phyloP scores from a whole-genome alignment of 2,113 vertebrate species.

The Piaya cayana region DNA sequence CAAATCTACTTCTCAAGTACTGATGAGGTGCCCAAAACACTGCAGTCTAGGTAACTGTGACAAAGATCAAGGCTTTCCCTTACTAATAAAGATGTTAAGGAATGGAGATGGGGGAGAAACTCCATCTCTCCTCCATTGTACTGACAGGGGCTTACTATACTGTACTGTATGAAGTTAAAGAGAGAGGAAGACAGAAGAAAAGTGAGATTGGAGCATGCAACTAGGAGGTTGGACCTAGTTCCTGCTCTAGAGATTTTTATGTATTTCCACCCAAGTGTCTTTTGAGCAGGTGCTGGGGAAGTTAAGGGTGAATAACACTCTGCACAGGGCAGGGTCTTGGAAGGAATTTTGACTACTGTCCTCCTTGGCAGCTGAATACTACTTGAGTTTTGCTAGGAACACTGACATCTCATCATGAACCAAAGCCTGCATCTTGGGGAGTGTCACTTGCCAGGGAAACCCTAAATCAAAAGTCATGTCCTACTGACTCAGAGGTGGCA shows the following conservation, averaged over 20 bases:
- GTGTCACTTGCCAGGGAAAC: not conserved
- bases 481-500: not conserved
- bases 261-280: not conserved
- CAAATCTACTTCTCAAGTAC: not conserved
- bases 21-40: not conserved
- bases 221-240: not conserved
- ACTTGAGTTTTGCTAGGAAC: not conserved
- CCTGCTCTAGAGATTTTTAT: not conserved
- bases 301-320: not conserved
- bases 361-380: not conserved
- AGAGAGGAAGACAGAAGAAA: not conserved
- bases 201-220: not conserved
- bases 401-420: not conserved
- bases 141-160: not conserved
- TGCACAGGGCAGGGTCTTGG: rapidly evolving
- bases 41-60: not conserved
- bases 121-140: not conserved
- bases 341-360: not conserved
- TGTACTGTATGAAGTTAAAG: not conserved
- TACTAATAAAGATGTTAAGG: not conserved
- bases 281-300: not conserved
- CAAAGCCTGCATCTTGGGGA: not conserved
- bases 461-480: not conserved
- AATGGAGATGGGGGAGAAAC: not conserved
- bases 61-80: not conserved